A percentile compares a stretch with the other conserved stretches of the same genome.
These are phyloP conservation scores for Heliconius hermathena DNA, from an alignment of 1,140 invertebrate genomes.

Conservation along the genomic window DNA sequence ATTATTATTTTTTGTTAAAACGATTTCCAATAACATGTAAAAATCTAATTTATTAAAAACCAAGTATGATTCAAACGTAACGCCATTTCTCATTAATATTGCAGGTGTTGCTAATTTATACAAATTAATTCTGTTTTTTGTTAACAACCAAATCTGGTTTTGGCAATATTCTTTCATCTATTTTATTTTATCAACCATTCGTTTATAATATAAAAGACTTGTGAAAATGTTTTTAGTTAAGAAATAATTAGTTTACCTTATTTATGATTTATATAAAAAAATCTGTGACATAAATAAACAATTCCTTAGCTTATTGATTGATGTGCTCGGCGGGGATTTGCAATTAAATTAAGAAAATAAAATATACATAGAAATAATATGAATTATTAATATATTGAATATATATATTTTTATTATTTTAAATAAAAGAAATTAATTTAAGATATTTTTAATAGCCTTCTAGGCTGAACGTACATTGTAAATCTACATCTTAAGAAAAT, in stretches of 20 bases:
- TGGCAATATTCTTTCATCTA: constrained; percentile 39
- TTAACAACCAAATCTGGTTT: constrained; percentile 37
- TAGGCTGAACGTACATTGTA: no score
- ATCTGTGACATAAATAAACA: background rate
- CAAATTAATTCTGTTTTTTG: constrained; percentile 58
- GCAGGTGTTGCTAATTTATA: constrained; percentile 72
- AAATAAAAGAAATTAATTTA: no score
- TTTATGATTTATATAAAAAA: background rate
- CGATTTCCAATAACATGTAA: constrained; percentile 13
- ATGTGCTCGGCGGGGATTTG: no score
- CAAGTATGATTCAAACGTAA: constrained; percentile 26
- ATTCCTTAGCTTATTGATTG: no score
- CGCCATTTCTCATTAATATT: constrained; percentile 45
- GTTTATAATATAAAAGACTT: background rate
- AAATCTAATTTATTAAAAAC: background rate
- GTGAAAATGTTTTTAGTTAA: constrained; percentile 14
- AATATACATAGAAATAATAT: no score
- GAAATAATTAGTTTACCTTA: background rate
- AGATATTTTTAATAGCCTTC: no score
- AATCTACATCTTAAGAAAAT: background rate
- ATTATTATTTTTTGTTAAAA: background rate
- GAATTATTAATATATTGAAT: no score
- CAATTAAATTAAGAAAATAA: no score
- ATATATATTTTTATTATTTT: no score
- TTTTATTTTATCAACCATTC: constrained; percentile 24